phyloP scores from a whole-genome alignment of 2,797 vertebrate genomes.

The Arctocebus calabarensis region DNA sequence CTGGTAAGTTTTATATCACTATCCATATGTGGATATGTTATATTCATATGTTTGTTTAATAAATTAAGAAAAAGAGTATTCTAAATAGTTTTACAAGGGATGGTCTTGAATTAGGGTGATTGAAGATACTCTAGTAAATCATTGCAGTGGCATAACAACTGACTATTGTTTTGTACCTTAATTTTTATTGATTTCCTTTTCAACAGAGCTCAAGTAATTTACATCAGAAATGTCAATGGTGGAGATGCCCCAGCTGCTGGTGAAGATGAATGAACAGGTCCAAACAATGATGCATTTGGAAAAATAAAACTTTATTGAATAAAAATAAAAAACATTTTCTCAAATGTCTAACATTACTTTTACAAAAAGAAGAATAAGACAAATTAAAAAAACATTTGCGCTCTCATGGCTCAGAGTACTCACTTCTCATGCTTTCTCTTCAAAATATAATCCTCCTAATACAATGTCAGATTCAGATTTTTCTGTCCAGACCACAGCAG shows the following conservation, averaged over 20 bases:
- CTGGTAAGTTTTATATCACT: background rate
- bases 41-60: background rate
- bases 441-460: background rate
- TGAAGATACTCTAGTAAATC: background rate
- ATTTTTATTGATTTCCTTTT: slow-evolving; percentile 41
- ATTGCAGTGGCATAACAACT: background rate
- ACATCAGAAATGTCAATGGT: too few species aligned
- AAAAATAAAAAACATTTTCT: background rate
- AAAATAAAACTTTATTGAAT: too few species aligned
- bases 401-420: background rate
- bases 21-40: too few species aligned
- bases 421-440: slow-evolving; percentile 10
- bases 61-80: slow-evolving; percentile 37
- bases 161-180: background rate
- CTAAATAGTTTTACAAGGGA: background rate
- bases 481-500: background rate
- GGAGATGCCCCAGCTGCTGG: too few species aligned
- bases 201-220: too few species aligned
- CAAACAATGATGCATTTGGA: too few species aligned
- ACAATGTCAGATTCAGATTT: background rate
- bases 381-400: slow-evolving; percentile 43
- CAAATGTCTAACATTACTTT: background rate
- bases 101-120: slow-evolving; percentile 14
- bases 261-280: too few species aligned
- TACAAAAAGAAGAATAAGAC: background rate